phyloP scores from a whole-genome alignment of 2,888 invertebrate genomes.

The Atethmia centrago region DNA sequence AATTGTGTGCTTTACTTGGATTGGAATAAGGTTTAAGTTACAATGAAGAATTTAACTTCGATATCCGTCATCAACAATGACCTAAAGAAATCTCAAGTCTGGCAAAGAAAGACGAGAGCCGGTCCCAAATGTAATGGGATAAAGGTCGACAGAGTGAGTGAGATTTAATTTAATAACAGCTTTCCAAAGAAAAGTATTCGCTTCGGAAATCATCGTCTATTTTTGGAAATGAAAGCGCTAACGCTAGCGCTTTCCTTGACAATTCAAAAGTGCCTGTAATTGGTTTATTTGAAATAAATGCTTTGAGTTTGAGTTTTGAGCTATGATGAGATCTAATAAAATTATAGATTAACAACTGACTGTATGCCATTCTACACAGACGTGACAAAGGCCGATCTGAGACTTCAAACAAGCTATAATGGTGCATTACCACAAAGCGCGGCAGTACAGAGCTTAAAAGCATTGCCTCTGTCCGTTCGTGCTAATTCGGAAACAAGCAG shows the following conservation, averaged over 20 bases:
- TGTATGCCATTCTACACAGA: neutral
- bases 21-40: neutral
- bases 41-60: neutral
- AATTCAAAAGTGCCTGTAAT: too few relatives aligned
- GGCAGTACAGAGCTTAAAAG: neutral
- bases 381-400: neutral
- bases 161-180: neutral
- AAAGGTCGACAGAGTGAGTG: too few relatives aligned
- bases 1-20: neutral
- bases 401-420: neutral
- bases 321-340: too few relatives aligned
- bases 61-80: neutral
- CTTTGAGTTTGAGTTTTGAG: too few relatives aligned
- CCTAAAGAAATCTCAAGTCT: neutral
- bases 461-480: neutral
- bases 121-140: neutral
- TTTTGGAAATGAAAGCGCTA: neutral
- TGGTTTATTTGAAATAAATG: too few relatives aligned
- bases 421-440: neutral
- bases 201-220: neutral
- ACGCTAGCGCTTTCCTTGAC: too few relatives aligned
- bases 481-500: neutral
- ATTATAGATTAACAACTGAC: neutral
- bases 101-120: neutral
- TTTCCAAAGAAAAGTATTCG: constrained; percentile 1